Evolutionary conservation across 2,888 invertebrate genomes (phyloP), one percentile per base, ranked within the genome.

Genomic region (Aproaerema taeniolella): DNA sequence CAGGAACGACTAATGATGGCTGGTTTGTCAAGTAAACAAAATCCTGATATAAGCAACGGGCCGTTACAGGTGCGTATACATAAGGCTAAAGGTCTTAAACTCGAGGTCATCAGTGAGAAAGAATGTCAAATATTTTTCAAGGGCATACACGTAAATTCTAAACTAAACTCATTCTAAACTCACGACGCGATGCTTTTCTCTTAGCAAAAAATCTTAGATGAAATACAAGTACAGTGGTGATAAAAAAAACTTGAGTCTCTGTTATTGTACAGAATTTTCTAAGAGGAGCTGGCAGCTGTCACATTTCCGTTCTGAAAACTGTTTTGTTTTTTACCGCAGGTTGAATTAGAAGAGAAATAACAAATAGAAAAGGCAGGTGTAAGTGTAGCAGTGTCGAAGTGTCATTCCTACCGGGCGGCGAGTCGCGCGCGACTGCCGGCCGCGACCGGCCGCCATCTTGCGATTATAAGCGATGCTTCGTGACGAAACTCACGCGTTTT

Each of bases 311-410:
- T n/a, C n/a, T n/a, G n/a, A n/a, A n/a, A n/a, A n/a, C n/a, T n/a
- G n/a, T n/a, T n/a, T n/a, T n/a, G n/a, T n/a, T n/a, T n/a, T n/a
- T n/a, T n/a, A n/a, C n/a, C 12, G 29, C 83, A 89, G 89, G 77
- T 87, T 67, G 87, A 76, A 55, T 73, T 87, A 58, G 82, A 81
- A 74, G 85, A 87, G 64, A 88, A 88, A 85, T 89, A 89, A 89
- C 86, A 79, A 58, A 62, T 61, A 65, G 50, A 61, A 46, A 59
- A 55, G 50, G 47, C 52, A 62, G 58, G 56, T 50, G 53, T 55
- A 59, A 47, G 60, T 52, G 57, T 59, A 63, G 61, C 59, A 62
- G 64, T 60, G 49, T 56, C 59, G 56, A 61, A 61, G 63, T 63
- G 58, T 66, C 64, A 70, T 67, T 69, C 71, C 66, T 61, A 55